Evolutionary conservation across 2,888 invertebrate species (phyloP).

Genomic region (Cremastobaeus sp.): DNA sequence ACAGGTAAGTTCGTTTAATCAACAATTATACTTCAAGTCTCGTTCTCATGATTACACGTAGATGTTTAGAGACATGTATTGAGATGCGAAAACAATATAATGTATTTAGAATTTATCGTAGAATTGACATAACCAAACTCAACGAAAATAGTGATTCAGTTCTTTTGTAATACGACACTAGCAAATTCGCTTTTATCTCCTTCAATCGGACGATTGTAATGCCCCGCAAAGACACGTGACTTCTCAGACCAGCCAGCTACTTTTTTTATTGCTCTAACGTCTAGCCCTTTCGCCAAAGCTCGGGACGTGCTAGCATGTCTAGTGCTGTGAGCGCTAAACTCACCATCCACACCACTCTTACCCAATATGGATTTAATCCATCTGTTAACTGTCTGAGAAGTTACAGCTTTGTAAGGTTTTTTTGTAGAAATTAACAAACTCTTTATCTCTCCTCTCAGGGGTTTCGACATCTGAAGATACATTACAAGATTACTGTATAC

Average conservation of each 20-base stretch:
- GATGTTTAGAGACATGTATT: constrained; percentile 13
- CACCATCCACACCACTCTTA: too few species aligned
- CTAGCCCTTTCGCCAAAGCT: constrained; percentile 14
- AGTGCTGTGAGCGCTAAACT: constrained; percentile 24
- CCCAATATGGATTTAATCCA: constrained; percentile 23
- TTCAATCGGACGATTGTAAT: constrained; percentile 24
- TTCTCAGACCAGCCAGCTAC: constrained; percentile 27
- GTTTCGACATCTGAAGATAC: constrained; percentile 19
- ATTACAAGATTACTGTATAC: constrained; percentile 4
- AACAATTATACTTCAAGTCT: too few species aligned
- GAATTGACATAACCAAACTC: too few species aligned
- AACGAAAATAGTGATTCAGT: too few species aligned
- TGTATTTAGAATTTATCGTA: too few species aligned
- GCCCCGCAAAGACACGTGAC: constrained; percentile 17
- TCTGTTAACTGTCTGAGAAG: constrained; percentile 20
- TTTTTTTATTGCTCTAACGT: constrained; percentile 19
- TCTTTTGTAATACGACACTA: background rate
- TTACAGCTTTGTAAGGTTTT: constrained; percentile 20
- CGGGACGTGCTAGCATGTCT: constrained; percentile 27
- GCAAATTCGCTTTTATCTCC: background rate
- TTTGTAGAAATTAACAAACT: constrained; percentile 7
- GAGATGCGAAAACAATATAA: too few species aligned
- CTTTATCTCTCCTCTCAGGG: constrained; percentile 5
- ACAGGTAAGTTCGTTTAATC: too few species aligned
- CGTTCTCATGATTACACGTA: constrained; percentile 14